These are phyloP conservation scores for Anoplopoma fimbria DNA, from an alignment of 2,113 vertebrate genomes.

Conservation along the genomic window DNA sequence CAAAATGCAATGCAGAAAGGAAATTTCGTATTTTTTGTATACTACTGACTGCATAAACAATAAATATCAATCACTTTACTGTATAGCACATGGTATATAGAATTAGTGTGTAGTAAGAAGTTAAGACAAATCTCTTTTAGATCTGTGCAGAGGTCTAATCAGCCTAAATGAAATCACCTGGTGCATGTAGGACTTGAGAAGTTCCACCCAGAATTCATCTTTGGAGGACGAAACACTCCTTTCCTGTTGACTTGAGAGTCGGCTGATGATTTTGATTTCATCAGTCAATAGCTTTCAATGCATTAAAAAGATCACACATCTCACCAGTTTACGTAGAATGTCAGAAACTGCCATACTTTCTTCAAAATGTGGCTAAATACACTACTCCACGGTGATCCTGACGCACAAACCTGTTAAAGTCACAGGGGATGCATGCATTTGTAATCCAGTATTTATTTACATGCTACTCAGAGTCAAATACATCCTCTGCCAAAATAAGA, in stretches of 20 bases:
- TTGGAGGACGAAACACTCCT: not conserved
- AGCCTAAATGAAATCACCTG: constrained; percentile 26
- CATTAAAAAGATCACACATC: not conserved
- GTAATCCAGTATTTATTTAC: not conserved
- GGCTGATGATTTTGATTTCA: too few relatives aligned
- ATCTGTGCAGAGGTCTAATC: constrained; percentile 21
- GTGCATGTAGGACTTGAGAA: not conserved
- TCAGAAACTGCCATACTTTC: not conserved
- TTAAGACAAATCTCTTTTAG: not conserved
- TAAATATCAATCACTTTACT: not conserved
- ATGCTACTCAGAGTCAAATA: not conserved
- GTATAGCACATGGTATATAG: not conserved
- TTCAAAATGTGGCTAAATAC: not conserved
- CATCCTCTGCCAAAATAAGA: not conserved
- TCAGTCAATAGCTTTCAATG: not conserved
- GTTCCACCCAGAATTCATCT: not conserved
- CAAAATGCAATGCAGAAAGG: not conserved
- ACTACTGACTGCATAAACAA: not conserved
- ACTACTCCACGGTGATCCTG: not conserved
- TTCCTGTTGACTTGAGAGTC: too few relatives aligned
- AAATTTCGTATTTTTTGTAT: not conserved
- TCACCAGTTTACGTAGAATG: not conserved
- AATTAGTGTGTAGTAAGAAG: not conserved
- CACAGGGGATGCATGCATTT: too few relatives aligned
- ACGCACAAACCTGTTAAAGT: not conserved